Evolutionary conservation across 2,888 invertebrate genomes (phyloP).

Genomic region (Drosophila siamana): DNA sequence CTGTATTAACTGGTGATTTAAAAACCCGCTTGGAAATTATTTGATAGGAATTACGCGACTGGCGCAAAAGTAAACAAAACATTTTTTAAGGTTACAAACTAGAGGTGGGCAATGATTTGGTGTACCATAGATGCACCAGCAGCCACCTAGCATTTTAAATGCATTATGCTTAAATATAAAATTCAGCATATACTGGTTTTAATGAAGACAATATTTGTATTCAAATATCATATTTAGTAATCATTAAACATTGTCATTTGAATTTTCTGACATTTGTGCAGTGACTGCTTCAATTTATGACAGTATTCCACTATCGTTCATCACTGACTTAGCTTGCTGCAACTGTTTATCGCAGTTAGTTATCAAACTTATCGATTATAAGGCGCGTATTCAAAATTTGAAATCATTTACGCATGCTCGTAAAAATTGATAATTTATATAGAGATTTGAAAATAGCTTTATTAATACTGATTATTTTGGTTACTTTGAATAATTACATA

Average conservation of each 20-base stretch:
- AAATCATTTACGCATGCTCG: background rate
- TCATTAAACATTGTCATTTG: background rate
- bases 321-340: background rate
- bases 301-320: background rate
- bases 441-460: conserved; percentile 57
- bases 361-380: conserved; percentile 1
- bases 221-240: background rate
- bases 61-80: conserved; percentile 84
- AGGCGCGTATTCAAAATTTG: background rate
- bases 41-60: conserved; percentile 68
- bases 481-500: conserved; percentile 25
- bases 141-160: background rate
- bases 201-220: too few species aligned
- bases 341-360: background rate
- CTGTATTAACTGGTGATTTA: conserved; percentile 43
- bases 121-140: background rate
- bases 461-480: conserved; percentile 56
- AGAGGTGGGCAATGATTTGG: conserved; percentile 16
- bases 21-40: conserved; percentile 54
- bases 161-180: background rate
- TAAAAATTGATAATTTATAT: background rate
- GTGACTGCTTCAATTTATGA: background rate
- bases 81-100: conserved; percentile 74
- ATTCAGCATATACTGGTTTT: too few species aligned
- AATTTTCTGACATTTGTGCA: background rate